Evolutionary conservation across 1,140 invertebrate species (phyloP).

Genomic region (Uloborus diversus): DNA sequence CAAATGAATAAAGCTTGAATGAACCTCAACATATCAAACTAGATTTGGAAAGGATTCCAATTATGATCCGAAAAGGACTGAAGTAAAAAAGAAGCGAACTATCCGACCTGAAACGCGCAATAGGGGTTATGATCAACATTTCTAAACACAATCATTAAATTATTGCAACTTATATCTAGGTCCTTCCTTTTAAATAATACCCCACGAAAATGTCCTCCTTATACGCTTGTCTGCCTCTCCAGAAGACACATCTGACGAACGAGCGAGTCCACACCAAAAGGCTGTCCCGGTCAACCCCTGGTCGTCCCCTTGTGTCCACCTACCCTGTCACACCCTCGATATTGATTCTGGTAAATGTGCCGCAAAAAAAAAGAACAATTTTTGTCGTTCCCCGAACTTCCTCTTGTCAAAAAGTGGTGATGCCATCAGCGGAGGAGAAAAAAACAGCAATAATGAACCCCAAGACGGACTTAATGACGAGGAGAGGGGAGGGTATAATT

Average conservation of each 20-base stretch:
- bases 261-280: constrained; percentile 15
- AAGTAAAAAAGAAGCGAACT: no score
- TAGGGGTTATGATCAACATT: no score
- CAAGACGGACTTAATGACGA: constrained; percentile 21
- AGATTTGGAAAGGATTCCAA: no score
- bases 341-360: constrained; percentile 43
- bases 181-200: no score
- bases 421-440: constrained; percentile 6
- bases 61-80: no score
- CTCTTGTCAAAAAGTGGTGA: neutral
- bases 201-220: constrained; percentile 10
- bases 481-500: constrained; percentile 25
- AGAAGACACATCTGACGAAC: neutral
- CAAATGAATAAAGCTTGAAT: no score
- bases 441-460: constrained; percentile 21
- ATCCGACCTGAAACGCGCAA: no score
- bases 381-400: neutral
- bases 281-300: constrained; percentile 25
- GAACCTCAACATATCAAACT: no score
- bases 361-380: neutral
- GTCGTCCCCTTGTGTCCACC: constrained; percentile 35
- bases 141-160: no score
- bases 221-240: constrained; percentile 37
- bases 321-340: constrained; percentile 23
- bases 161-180: no score